Conservation (phyloP, 2,888 invertebrate species). For the Pammene aurita region DNA sequence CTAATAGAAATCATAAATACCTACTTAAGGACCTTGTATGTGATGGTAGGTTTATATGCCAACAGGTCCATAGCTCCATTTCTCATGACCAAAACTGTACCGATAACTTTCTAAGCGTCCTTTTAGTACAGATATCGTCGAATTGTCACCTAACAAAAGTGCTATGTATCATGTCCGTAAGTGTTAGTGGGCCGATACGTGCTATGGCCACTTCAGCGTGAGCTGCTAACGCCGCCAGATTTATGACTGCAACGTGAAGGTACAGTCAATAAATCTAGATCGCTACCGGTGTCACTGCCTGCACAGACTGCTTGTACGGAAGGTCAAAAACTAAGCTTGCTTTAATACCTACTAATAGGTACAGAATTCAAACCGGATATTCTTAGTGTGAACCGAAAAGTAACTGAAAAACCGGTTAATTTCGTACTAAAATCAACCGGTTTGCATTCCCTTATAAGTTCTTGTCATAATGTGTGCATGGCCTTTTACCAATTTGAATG, state of each 20-base stretch:
- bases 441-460: too few relatives aligned
- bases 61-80: not conserved
- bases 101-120: not conserved
- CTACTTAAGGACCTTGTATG: too few relatives aligned
- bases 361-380: too few relatives aligned
- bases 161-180: constrained; percentile 58
- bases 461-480: too few relatives aligned
- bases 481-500: too few relatives aligned
- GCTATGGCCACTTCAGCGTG: constrained; percentile 59
- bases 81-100: not conserved
- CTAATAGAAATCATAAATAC: too few relatives aligned
- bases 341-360: not conserved
- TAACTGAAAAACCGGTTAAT: too few relatives aligned
- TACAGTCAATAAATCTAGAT: constrained; percentile 58
- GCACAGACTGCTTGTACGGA: constrained; percentile 12
- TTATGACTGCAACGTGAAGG: constrained; percentile 63
- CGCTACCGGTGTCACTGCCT: constrained; percentile 27
- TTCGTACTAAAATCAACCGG: too few relatives aligned
- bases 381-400: too few relatives aligned
- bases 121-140: not conserved
- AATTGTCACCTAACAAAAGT: constrained; percentile 54
- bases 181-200: constrained; percentile 60
- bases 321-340: constrained; percentile 7
- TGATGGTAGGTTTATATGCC: too few relatives aligned
- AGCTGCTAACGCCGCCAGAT: constrained; percentile 60